A percentile compares a stretch with the other conserved stretches of the same genome.
Conservation (phyloP, 2,888 invertebrate genomes). For the Oligia strigilis region DNA sequence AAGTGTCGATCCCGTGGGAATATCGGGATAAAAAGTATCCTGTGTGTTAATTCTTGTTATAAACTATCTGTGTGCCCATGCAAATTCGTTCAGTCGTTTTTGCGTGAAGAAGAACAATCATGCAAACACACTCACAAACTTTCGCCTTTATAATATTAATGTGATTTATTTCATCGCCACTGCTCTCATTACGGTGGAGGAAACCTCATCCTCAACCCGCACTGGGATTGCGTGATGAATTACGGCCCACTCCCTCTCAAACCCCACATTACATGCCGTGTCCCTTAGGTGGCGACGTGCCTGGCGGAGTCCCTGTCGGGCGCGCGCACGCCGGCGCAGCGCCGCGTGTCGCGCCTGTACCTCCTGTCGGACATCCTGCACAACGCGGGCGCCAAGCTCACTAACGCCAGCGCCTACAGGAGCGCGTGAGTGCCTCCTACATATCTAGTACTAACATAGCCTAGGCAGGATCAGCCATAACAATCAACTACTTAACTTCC, state of each 20-base stretch:
- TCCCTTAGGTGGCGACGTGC: conserved; percentile 93
- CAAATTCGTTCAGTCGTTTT: no score
- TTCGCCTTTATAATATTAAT: no score
- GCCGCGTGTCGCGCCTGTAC: conserved; percentile 98
- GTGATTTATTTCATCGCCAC: background rate
- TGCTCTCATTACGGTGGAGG: background rate
- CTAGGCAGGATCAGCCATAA: no score
- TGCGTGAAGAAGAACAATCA: no score
- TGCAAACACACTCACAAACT: no score
- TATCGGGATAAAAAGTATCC: no score
- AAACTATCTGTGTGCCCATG: no score
- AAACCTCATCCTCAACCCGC: background rate
- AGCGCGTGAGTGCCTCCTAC: conserved; percentile 91
- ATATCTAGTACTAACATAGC: no score
- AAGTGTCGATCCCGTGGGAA: no score
- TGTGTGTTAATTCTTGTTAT: no score
- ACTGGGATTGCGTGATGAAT: background rate
- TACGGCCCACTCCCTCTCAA: background rate
- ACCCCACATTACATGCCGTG: background rate
- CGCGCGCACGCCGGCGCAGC: conserved; percentile 94
- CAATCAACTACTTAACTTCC: background rate
- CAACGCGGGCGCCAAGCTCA: conserved; percentile 98
- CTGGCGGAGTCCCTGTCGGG: conserved; percentile 96
- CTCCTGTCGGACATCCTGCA: conserved; percentile 99
- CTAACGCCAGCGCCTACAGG: conserved; percentile 98